phyloP scores from a whole-genome alignment of 1,140 invertebrate genomes.

The Drosophila burlai region DNA sequence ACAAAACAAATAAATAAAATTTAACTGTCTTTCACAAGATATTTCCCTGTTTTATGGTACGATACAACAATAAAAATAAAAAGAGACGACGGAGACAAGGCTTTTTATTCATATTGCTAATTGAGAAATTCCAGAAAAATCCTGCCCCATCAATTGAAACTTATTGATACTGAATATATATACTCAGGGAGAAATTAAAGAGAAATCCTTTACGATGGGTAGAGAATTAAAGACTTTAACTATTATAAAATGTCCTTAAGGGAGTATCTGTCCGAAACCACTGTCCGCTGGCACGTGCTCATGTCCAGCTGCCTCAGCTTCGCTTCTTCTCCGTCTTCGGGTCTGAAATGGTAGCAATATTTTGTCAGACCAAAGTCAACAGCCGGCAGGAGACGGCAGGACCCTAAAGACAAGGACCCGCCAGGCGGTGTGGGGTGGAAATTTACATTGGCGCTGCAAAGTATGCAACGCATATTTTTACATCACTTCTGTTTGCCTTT shows the following conservation, averaged over 20 bases:
- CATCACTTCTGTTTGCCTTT: conserved; percentile 72
- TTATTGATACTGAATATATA: neutral
- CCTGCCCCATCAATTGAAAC: neutral
- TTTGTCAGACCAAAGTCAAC: conserved; percentile 76
- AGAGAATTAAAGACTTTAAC: neutral
- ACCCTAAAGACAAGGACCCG: conserved; percentile 54
- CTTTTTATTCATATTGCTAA: neutral
- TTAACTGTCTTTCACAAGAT: neutral
- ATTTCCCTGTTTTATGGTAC: neutral
- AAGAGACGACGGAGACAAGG: neutral
- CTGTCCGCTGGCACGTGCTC: conserved; percentile 55
- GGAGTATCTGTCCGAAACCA: neutral
- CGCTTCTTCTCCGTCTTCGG: conserved; percentile 31
- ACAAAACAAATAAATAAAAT: neutral
- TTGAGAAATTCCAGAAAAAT: neutral
- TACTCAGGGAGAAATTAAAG: neutral
- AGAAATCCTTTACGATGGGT: neutral
- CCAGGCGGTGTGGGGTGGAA: conserved; percentile 28
- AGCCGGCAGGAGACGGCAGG: conserved; percentile 40
- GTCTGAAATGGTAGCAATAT: conserved; percentile 71
- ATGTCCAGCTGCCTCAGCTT: conserved; percentile 45
- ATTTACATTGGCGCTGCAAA: conserved; percentile 77
- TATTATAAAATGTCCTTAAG: neutral
- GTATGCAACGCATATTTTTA: conserved; percentile 80
- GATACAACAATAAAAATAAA: neutral